phyloP scores from a whole-genome alignment of 1,140 invertebrate species.

The Zaprionus davidi region DNA sequence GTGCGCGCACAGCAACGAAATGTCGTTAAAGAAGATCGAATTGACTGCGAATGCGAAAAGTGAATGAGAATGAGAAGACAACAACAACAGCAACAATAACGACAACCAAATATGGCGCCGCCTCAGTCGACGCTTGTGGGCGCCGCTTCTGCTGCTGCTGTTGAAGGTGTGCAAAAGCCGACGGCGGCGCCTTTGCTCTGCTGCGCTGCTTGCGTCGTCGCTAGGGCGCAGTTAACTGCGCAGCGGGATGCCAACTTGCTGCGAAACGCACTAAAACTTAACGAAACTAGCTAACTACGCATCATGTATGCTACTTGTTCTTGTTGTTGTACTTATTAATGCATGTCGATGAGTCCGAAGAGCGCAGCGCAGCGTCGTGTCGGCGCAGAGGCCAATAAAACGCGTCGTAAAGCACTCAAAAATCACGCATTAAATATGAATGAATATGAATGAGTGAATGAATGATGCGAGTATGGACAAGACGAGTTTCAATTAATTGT shows the following conservation, averaged over 20 bases:
- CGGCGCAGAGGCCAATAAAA: neutral
- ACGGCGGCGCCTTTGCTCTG: constrained; percentile 31
- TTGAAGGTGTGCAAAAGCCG: constrained; percentile 51
- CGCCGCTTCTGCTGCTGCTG: constrained; percentile 23
- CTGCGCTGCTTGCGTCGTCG: neutral
- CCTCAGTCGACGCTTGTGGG: constrained; percentile 50
- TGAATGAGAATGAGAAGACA: constrained; percentile 55
- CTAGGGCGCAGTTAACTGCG: neutral
- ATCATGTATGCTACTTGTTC: neutral
- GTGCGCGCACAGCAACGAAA: constrained; percentile 50
- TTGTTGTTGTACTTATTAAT: constrained; percentile 8
- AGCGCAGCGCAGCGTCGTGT: neutral
- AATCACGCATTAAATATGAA: constrained; percentile 18
- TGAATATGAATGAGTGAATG: constrained; percentile 1
- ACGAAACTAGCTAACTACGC: constrained; percentile 5
- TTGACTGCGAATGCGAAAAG: constrained; percentile 61
- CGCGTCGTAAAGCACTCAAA: neutral
- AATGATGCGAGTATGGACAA: neutral
- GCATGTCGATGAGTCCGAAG: constrained; percentile 3
- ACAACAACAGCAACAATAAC: constrained; percentile 28
- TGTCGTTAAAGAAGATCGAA: constrained; percentile 76
- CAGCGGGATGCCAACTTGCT: constrained; percentile 7
- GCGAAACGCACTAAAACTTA: neutral
- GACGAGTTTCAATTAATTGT: neutral
- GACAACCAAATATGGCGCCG: constrained; percentile 69